A percentile compares a stretch with the other conserved stretches of the same genome.
phyloP scores from a whole-genome alignment of 2,797 vertebrate genomes.

The Rallus crepitans region DNA sequence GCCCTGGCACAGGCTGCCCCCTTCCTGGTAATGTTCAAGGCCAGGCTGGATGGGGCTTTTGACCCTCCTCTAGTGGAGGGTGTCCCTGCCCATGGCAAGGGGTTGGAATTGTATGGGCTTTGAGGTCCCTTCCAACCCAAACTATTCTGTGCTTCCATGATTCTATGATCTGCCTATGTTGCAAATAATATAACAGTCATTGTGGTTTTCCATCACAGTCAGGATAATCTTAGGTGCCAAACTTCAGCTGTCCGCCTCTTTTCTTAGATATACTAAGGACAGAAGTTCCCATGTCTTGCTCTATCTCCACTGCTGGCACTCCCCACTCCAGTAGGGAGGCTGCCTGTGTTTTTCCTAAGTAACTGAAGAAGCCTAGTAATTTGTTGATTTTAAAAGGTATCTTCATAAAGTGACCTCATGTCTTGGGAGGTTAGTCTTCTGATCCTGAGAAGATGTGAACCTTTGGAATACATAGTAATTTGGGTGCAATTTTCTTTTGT shows the following conservation, averaged over 20 bases:
- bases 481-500: background rate
- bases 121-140: too few species aligned
- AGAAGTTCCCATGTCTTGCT: background rate
- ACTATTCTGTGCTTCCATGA: too few species aligned
- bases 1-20: too few species aligned
- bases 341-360: background rate
- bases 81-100: too few species aligned
- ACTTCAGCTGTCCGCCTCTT: background rate
- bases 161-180: background rate
- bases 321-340: background rate
- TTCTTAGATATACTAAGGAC: background rate
- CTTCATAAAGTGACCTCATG: background rate
- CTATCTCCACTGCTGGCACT: background rate
- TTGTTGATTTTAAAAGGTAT: background rate
- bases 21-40: too few species aligned
- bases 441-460: background rate
- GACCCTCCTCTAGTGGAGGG: too few species aligned
- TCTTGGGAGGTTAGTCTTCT: background rate
- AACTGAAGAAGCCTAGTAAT: background rate
- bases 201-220: background rate
- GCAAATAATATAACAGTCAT: background rate
- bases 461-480: background rate
- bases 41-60: too few species aligned
- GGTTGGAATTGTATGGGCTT: too few species aligned
- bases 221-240: background rate